These are phyloP conservation scores for Homarus americanus DNA, from an alignment of 1,140 invertebrate genomes.

Conservation along the genomic window DNA sequence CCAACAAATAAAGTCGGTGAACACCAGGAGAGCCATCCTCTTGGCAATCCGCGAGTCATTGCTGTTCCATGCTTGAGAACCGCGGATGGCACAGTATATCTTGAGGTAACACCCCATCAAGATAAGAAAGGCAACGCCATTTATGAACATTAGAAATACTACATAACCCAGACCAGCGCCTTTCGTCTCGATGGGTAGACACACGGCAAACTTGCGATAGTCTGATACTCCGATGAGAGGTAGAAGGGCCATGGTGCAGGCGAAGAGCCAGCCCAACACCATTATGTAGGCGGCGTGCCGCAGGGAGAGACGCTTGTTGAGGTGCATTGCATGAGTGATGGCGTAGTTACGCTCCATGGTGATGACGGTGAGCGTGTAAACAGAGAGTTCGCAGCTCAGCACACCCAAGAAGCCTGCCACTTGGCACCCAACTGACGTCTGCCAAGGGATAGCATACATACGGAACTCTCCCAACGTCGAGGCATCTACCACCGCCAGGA, in stretches of 20 bases:
- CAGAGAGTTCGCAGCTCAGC: slow-evolving; percentile 90
- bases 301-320: slow-evolving; percentile 94
- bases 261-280: slow-evolving; percentile 94
- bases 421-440: slow-evolving; percentile 95
- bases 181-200: slow-evolving; percentile 94
- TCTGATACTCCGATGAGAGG: slow-evolving; percentile 95
- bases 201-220: slow-evolving; percentile 97
- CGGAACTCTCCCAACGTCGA: slow-evolving; percentile 97
- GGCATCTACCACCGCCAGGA: slow-evolving; percentile 96
- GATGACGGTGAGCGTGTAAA: slow-evolving; percentile 97
- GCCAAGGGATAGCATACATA: slow-evolving; percentile 97
- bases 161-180: slow-evolving; percentile 89
- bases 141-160: slow-evolving; percentile 94
- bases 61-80: slow-evolving; percentile 96
- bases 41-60: slow-evolving; percentile 98
- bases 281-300: slow-evolving; percentile 94
- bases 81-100: slow-evolving; percentile 97
- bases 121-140: slow-evolving; percentile 95
- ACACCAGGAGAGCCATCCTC: slow-evolving; percentile 96
- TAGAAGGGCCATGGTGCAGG: slow-evolving; percentile 90
- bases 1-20: slow-evolving; percentile 99
- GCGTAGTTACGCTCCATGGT: slow-evolving; percentile 97
- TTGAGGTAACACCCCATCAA: slow-evolving; percentile 98
- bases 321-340: slow-evolving; percentile 98
- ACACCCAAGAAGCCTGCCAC: slow-evolving; percentile 97